Percentiles rank a stretch among this genome's conserved stretches.
phyloP scores from a whole-genome alignment of 2,113 vertebrate genomes.

The Thunnus maccoyii region DNA sequence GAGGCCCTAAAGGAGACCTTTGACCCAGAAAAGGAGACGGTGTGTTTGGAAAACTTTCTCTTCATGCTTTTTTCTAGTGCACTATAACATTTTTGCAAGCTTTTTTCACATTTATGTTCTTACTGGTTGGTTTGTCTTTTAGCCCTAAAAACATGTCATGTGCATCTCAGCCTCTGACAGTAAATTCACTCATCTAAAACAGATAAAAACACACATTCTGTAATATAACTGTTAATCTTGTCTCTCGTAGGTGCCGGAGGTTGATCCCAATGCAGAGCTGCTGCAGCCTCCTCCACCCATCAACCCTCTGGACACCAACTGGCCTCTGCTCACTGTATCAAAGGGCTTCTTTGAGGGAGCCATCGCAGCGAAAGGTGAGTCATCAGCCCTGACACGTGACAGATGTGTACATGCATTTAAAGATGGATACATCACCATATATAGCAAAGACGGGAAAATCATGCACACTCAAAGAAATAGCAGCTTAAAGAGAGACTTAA shows the following conservation, averaged over 20 bases:
- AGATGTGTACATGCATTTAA: not conserved
- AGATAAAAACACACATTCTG: not conserved
- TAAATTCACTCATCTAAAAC: not conserved
- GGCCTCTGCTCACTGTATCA: conserved; percentile 95
- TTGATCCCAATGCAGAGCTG: conserved; percentile 91
- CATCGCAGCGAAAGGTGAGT: conserved; percentile 93
- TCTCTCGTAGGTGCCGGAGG: conserved; percentile 90
- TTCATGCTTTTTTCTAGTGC: not conserved
- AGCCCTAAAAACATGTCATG: no score
- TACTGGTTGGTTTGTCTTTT: no score
- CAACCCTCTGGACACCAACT: conserved; percentile 98
- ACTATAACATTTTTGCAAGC: not conserved
- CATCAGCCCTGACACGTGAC: not conserved
- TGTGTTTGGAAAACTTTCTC: conserved; percentile 67
- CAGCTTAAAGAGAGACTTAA: no score
- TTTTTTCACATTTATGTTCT: not conserved
- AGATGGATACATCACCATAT: not conserved
- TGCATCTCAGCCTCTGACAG: not conserved
- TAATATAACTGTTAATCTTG: not conserved
- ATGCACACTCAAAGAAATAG: no score
- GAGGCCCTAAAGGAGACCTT: conserved; percentile 94
- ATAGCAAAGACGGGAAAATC: no score
- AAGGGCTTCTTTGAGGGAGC: conserved; percentile 97
- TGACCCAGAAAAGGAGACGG: conserved; percentile 95
- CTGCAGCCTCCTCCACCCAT: conserved; percentile 95